Evolutionary conservation across 2,888 invertebrate genomes (phyloP), one percentile per base, ranked within the genome.

Genomic region (Scaptomyza parva): DNA sequence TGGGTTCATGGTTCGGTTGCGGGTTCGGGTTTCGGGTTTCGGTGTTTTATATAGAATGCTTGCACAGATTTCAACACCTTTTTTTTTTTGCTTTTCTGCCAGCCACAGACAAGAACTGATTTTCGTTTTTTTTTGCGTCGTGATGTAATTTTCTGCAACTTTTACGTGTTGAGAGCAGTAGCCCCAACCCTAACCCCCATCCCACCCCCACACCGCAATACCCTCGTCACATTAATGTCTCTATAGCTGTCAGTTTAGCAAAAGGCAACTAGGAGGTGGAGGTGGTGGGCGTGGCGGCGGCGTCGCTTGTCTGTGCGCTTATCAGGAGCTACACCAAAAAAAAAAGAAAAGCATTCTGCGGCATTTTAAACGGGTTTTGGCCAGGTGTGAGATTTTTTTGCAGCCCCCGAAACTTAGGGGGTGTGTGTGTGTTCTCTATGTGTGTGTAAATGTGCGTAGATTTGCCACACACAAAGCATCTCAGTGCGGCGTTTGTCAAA

Each of bases 141-240:
- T 78, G 78, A 73, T 76, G 85, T 82, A 84, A 85, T 70, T 76
- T 84, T 73, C 69, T 59, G 66, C 70, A 74, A 77, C 44, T 81
- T 66, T 70, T 73, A 60, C 62, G 54, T 75, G 68, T 61, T 60
- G 62, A 61, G 64, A 58, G 67, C 60, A 30, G 30, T 12, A 28
- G 55, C 61, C 48, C 45, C 3, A 33, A 47, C 43, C 22, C 54
- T 37, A 47, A 39, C 52, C 41, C 41, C 8, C 2, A 24, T 45
- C 33, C 3, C 33, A 7, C 9, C 14, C 48, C 4, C 12, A 48
- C 30, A n/a, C 53, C 39, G 39, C 64, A 71, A 37, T 78, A 87
- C 84, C 84, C 84, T 85, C 84, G 86, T 85, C 84, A 85, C 88
- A 85, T 85, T 85, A 85, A 85, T 85, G 84, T 85, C 84, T 85